A percentile compares a stretch with the other conserved stretches of the same genome.
Evolutionary conservation across 2,113 vertebrate genomes (phyloP).

Genomic region (Leptodactylus fuscus): DNA sequence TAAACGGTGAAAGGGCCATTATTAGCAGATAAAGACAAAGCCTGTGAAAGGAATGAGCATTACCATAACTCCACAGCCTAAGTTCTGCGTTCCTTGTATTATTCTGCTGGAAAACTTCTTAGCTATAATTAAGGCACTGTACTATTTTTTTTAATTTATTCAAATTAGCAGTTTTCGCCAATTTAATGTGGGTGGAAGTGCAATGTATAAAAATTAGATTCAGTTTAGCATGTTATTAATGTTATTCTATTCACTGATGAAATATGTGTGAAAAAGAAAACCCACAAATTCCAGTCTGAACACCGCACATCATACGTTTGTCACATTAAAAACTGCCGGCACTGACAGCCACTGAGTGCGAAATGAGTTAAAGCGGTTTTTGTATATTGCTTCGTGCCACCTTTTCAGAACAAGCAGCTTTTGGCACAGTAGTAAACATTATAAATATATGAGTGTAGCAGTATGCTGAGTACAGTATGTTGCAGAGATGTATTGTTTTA

Average conservation of each 20-base stretch:
- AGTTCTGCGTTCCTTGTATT: slow-evolving; percentile 12
- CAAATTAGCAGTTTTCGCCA: slow-evolving; percentile 21
- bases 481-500: slow-evolving; percentile 2
- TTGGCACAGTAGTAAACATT: slow-evolving; percentile 4
- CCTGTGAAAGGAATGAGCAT: not conserved
- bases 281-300: slow-evolving; percentile 20
- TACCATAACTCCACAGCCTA: not conserved
- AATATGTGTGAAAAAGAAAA: slow-evolving; percentile 13
- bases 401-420: not conserved
- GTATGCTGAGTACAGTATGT: not conserved
- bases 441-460: not conserved
- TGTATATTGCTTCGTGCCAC: slow-evolving; percentile 15
- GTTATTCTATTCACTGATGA: slow-evolving; percentile 22
- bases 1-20: not conserved
- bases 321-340: not conserved
- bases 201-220: slow-evolving; percentile 44
- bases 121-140: slow-evolving; percentile 54
- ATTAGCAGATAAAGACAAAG: not conserved
- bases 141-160: slow-evolving; percentile 46
- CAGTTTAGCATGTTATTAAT: slow-evolving; percentile 23
- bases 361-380: slow-evolving; percentile 3
- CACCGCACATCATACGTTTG: not conserved
- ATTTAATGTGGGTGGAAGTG: slow-evolving; percentile 40
- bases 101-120: slow-evolving; percentile 56
- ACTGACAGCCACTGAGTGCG: not conserved